Evolutionary conservation across 1,140 invertebrate species (phyloP).

Genomic region (Pseudomyrmex cubaensis): DNA sequence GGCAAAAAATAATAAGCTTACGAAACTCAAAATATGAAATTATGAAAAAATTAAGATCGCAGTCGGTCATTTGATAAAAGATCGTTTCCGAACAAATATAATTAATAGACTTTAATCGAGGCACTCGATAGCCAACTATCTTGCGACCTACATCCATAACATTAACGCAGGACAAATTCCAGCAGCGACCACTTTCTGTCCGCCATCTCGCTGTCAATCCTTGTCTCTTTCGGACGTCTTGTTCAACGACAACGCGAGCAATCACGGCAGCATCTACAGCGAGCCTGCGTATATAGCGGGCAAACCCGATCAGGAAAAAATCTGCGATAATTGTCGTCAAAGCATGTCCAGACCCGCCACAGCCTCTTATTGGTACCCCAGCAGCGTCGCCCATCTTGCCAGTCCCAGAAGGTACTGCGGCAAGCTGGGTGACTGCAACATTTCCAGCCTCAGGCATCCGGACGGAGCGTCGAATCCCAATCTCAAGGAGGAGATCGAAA

Average conservation of each 20-base stretch:
- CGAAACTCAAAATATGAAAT: neutral
- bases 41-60: neutral
- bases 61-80: neutral
- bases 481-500: constrained; percentile 89
- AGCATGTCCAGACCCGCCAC: constrained; percentile 90
- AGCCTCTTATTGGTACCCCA: constrained; percentile 86
- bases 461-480: constrained; percentile 97
- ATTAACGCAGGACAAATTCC: constrained; percentile 78
- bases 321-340: constrained; percentile 91
- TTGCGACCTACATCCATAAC: constrained; percentile 71
- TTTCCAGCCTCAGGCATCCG: constrained; percentile 92
- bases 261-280: constrained; percentile 92
- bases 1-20: constrained; percentile 10
- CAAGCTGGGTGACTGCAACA: constrained; percentile 86
- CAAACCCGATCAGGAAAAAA: constrained; percentile 89
- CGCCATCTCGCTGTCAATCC: constrained; percentile 88
- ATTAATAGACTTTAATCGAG: constrained; percentile 14
- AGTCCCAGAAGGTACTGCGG: constrained; percentile 83
- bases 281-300: constrained; percentile 91
- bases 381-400: constrained; percentile 84
- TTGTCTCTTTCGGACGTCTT: constrained; percentile 90
- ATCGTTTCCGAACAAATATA: neutral
- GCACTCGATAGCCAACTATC: constrained; percentile 22
- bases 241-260: constrained; percentile 88
- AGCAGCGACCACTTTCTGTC: constrained; percentile 81